phyloP scores from a whole-genome alignment of 2,888 invertebrate species.

The Pycnomerus fuliginosus region DNA sequence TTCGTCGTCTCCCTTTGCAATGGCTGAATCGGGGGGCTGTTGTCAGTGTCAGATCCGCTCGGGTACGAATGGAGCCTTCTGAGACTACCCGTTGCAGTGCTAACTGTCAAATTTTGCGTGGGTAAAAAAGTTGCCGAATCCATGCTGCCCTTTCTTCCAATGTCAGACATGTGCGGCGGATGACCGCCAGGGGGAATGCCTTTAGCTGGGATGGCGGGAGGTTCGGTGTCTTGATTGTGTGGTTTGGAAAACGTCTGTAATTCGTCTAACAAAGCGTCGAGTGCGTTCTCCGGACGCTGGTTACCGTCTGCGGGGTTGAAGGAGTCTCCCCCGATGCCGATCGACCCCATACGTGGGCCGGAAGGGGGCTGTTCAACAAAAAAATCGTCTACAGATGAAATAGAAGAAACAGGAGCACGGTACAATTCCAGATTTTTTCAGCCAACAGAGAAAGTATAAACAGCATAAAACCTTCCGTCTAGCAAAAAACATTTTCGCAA shows the following conservation, averaged over 20 bases:
- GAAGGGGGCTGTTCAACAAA: slow-evolving; percentile 58
- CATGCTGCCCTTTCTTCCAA: slow-evolving; percentile 58
- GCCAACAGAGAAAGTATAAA: too few species aligned
- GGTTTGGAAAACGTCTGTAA: slow-evolving; percentile 87
- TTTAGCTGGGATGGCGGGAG: slow-evolving; percentile 48
- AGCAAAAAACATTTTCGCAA: too few species aligned
- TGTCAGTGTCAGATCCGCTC: slow-evolving; percentile 80
- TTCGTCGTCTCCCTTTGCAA: slow-evolving; percentile 55
- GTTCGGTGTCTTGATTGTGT: slow-evolving; percentile 39
- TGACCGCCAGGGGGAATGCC: slow-evolving; percentile 43
- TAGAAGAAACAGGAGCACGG: not conserved
- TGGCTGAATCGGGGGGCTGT: slow-evolving; percentile 72
- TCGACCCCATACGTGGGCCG: slow-evolving; percentile 61
- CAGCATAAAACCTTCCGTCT: too few species aligned
- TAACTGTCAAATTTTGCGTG: slow-evolving; percentile 49
- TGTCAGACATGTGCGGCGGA: slow-evolving; percentile 56
- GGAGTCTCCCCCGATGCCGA: slow-evolving; percentile 59
- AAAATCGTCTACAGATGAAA: slow-evolving; percentile 4
- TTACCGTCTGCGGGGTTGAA: slow-evolving; percentile 57
- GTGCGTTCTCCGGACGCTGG: slow-evolving; percentile 89
- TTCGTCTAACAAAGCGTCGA: slow-evolving; percentile 95
- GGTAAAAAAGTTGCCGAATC: slow-evolving; percentile 54
- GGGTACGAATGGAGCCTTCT: slow-evolving; percentile 82
- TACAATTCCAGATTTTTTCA: too few species aligned
- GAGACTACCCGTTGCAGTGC: slow-evolving; percentile 59